Evolutionary conservation across 2,797 vertebrate species (phyloP), one percentile per base, ranked within the genome.

Genomic region (Pygocentrus nattereri): DNA sequence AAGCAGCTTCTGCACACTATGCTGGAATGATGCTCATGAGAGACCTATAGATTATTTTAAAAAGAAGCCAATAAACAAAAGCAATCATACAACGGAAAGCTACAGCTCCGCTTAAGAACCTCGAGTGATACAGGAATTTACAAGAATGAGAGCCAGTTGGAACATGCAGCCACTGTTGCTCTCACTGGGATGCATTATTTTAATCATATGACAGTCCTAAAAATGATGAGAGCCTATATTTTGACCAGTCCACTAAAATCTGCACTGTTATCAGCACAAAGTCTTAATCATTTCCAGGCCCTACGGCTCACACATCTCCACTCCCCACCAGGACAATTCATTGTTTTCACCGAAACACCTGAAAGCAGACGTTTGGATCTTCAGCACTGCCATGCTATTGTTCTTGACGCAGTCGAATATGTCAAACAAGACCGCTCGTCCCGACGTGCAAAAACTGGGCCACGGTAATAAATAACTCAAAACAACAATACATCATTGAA

Each of bases 391-490:
- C 25, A 80, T 89, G 90, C 87, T 81, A 69, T 93, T 94, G 93
- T 94, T 93, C 89, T 34, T 90, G 88, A 90, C 87, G 88, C 81
- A 86, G 92, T 92, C 86, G 88, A 88, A 89, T 90, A 88, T 93
- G 92, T 94, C 92, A 92, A 94, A 94, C 93, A 93, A 87, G 90
- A 92, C 31, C 44, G 88, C 92, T 52, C 82, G 81, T 87, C 90
- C 85, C 91, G 89, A 86, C 88, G 91, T 88, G 73, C 65, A 59
- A 73, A 81, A 91, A 91, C 87, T 85, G 87, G 87, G 87, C 91
- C 79, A 88, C 77, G 89, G 92, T 93, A 92, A 93, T 94, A 94
- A 94, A 95, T 94, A 93, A 93, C 92, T 82, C 88, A 73, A 76
- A 78, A 83, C 76, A 91, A 92, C 87, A 93, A 92, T 92, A 91